Evolutionary conservation across 2,113 vertebrate genomes (phyloP).

Genomic region (Leptodactylus fuscus): DNA sequence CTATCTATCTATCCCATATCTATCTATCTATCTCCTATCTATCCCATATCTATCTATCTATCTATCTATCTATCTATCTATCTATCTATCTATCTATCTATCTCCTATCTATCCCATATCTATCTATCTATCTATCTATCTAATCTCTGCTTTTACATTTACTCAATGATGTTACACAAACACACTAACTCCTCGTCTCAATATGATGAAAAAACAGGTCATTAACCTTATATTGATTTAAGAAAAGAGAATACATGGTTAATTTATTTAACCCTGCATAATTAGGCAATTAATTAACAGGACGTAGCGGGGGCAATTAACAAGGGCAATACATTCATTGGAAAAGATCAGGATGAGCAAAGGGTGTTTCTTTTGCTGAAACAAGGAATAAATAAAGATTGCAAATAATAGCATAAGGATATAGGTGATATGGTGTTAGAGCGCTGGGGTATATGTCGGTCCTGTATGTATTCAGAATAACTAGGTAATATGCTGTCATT

Average conservation of each 20-base stretch:
- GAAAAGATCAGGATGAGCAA: not conserved
- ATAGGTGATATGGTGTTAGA: too few relatives aligned
- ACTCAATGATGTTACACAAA: not conserved
- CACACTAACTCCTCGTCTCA: not conserved
- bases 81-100: too few relatives aligned
- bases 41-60: too few relatives aligned
- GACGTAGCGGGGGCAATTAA: not conserved
- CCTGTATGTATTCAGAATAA: too few relatives aligned
- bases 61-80: too few relatives aligned
- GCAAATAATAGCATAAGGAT: not conserved
- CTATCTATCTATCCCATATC: too few relatives aligned
- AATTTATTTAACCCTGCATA: slow-evolving; percentile 16
- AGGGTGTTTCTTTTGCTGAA: not conserved
- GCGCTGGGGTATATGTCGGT: too few relatives aligned
- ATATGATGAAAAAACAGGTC: not conserved
- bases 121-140: not conserved
- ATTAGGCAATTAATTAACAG: not conserved
- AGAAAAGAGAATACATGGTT: slow-evolving; percentile 18
- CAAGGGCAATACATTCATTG: slow-evolving; percentile 7
- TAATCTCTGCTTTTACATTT: too few relatives aligned
- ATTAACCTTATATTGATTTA: slow-evolving; percentile 35
- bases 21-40: too few relatives aligned
- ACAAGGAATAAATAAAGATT: not conserved
- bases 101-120: too few relatives aligned
- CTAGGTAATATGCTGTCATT: too few relatives aligned